Percentiles rank a stretch among this genome's conserved stretches.
phyloP scores from a whole-genome alignment of 1,140 invertebrate genomes.

The Pinna nobilis region DNA sequence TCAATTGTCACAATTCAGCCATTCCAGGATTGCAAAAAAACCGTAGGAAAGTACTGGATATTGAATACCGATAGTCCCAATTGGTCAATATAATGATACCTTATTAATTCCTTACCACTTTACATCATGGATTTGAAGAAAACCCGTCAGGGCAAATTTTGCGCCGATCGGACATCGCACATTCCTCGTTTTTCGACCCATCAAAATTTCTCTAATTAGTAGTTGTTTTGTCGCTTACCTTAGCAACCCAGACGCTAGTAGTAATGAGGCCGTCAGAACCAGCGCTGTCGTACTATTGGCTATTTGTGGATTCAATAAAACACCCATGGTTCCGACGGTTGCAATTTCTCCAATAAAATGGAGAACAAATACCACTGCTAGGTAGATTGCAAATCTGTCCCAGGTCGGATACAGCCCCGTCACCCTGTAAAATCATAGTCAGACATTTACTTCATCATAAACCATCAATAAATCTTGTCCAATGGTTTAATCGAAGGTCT shows the following conservation, averaged over 20 bases:
- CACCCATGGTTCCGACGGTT: conserved; percentile 55
- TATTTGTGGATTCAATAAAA: conserved; percentile 59
- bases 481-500: background rate
- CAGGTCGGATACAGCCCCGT: conserved; percentile 54
- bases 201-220: background rate
- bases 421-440: conserved; percentile 45
- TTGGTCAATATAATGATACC: too few species aligned
- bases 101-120: too few species aligned
- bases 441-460: background rate
- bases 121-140: too few species aligned
- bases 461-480: background rate
- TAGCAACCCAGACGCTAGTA: conserved; percentile 63
- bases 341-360: conserved; percentile 62
- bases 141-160: too few species aligned
- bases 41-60: too few species aligned
- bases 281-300: conserved; percentile 61
- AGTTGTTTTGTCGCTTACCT: conserved; percentile 56
- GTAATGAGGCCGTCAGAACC: conserved; percentile 60
- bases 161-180: too few species aligned
- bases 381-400: conserved; percentile 55
- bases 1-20: too few species aligned
- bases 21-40: too few species aligned
- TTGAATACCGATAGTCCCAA: too few species aligned
- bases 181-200: too few species aligned
- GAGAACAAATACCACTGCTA: conserved; percentile 52